Base-by-base conservation (phyloP, 2,888 invertebrate species). In the Lasioglossum oenotherae region DNA sequence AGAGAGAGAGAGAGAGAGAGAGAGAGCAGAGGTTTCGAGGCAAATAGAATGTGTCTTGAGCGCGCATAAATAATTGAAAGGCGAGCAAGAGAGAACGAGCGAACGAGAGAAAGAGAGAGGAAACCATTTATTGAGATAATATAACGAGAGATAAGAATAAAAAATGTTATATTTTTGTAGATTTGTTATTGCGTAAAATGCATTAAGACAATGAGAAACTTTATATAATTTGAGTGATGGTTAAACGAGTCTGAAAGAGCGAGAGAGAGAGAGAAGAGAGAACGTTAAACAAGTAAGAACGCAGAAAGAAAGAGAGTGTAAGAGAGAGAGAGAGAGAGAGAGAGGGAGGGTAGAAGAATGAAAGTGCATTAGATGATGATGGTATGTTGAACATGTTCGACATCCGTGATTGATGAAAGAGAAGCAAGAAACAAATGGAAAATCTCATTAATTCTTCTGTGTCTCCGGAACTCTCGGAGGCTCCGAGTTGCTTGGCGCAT, bases 141-240 rank as follows among this genome's bases (percentile, higher is more conserved):
- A 94, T 94, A 92, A 93, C 89, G 91, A 93, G 90, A 93, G 88
- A 92, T 90, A 91, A 93, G 92, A 74, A 92, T 92, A 93, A 93
- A 87, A 78, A 93, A 92, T 93, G 94, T 93, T 95, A 95, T 95
- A 95, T 95, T 95, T 95, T 95, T 95, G 94, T 95, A 95, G 94
- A 94, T 94, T 95, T 95, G 95, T 95, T 95, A 95, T 94, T 92
- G 95, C 94, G 92, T 94, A 92, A 93, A 92, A 93, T 94, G 94
- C 93, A 94, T 94, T 94, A 93, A 93, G 94, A 93, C 94, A 94
- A 94, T 94, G 94, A 94, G 91, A 93, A 93, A 92, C 91, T 93
- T 93, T 93, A 93, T 93, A 93, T 92, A 92, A 89, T 86, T 87
- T 88, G 90, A 90, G 84, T 81, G 89, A 90, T 86, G 89, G 88